Percentiles rank a stretch among this genome's conserved stretches.
Evolutionary conservation across 2,113 vertebrate species (phyloP).

Genomic region (Choloepus hoffmanni): DNA sequence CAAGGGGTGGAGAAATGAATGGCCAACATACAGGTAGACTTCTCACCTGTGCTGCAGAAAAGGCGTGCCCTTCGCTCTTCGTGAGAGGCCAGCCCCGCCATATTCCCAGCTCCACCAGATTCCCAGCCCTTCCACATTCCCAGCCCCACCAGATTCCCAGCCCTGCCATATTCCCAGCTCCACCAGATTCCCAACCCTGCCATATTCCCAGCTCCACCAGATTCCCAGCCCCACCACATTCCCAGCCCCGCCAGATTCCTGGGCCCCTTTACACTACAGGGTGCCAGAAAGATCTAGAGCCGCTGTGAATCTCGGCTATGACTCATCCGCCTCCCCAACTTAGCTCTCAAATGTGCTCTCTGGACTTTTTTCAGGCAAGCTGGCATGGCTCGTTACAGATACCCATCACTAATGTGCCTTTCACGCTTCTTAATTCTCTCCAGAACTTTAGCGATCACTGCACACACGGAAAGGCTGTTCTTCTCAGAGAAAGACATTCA

Average conservation of each 20-base stretch:
- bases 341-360: not conserved
- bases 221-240: not conserved
- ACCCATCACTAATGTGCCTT: conserved; percentile 77
- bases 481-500: conserved; percentile 73
- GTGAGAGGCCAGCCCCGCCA: not conserved
- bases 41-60: not conserved
- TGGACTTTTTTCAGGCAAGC: conserved; percentile 23
- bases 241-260: not conserved
- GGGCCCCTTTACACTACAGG: not conserved
- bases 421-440: conserved; percentile 72
- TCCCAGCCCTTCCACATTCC: not conserved
- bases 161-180: not conserved
- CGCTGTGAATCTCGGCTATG: not conserved
- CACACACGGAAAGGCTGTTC: conserved; percentile 74
- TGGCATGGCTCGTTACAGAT: conserved; percentile 66
- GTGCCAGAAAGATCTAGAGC: not conserved
- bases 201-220: not conserved
- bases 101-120: not conserved
- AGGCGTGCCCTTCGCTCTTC: not conserved
- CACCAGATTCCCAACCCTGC: not conserved
- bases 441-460: conserved; percentile 56
- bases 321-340: not conserved
- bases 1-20: not conserved
- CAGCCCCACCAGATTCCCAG: not conserved
- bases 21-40: not conserved